Conservation (phyloP, 2,113 vertebrate species). For the Pelecanus crispus region DNA sequence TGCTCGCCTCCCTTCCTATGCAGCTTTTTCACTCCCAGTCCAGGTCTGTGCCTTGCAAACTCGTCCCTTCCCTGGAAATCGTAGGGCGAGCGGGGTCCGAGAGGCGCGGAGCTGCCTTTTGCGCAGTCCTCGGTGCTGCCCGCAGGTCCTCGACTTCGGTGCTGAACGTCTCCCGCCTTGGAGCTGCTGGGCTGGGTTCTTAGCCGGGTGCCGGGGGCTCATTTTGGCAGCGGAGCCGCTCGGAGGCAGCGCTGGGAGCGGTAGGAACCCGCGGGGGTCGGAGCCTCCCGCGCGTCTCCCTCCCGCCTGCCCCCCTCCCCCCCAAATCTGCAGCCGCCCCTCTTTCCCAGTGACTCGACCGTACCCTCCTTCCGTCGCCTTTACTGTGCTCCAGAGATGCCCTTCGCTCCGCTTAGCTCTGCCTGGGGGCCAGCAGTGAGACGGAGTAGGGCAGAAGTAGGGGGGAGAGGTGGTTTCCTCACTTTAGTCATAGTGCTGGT, state of each 20-base stretch:
- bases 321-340: neutral
- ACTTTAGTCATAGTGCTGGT: neutral
- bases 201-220: fast-evolving
- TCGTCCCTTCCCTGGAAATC: neutral
- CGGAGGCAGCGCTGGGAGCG: no score
- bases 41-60: fast-evolving
- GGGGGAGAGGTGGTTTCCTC: neutral
- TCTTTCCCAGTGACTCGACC: neutral
- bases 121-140: neutral
- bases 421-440: no score
- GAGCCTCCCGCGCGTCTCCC: fast-evolving
- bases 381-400: no score
- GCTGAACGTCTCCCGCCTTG: fast-evolving
- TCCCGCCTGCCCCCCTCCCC: no score
- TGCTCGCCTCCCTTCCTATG: fast-evolving
- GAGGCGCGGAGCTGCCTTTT: fast-evolving
- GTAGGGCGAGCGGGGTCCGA: fast-evolving
- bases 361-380: no score
- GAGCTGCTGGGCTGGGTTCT: fast-evolving
- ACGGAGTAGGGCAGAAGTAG: neutral
- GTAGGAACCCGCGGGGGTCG: neutral
- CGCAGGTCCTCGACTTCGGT: fast-evolving
- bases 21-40: fast-evolving
- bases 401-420: neutral
- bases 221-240: neutral